Percentiles rank a stretch among this genome's conserved stretches.
Conservation (phyloP, 2,888 invertebrate genomes). For the Falcaria lacertinaria region DNA sequence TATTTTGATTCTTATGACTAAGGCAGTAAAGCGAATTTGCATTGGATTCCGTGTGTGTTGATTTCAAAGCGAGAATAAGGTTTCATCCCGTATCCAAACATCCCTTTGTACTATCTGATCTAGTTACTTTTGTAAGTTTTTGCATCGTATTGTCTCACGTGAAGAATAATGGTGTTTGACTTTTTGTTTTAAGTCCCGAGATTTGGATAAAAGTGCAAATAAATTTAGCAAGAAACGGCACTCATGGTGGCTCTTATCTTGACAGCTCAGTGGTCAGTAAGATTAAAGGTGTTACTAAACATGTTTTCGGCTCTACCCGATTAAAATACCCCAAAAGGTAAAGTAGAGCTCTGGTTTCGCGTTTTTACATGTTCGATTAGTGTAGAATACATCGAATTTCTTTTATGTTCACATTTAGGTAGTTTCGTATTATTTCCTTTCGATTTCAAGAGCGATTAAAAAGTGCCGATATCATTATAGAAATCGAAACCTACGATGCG, state of each 20-base stretch:
- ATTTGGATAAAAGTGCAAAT: constrained; percentile 56
- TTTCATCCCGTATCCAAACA: constrained; percentile 60
- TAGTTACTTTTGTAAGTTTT: constrained; percentile 64
- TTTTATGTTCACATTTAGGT: constrained; percentile 15
- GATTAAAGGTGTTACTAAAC: constrained; percentile 59
- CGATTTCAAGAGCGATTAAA: constrained; percentile 67
- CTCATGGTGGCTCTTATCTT: constrained; percentile 54
- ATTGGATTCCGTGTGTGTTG: constrained; percentile 4
- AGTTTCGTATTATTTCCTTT: constrained; percentile 54
- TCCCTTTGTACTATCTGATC: constrained; percentile 70
- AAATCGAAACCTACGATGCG: constrained; percentile 78
- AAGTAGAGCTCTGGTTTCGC: constrained; percentile 6
- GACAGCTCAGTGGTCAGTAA: constrained; percentile 38
- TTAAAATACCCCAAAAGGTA: constrained; percentile 20
- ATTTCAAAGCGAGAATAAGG: constrained; percentile 52
- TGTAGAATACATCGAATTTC: constrained; percentile 27
- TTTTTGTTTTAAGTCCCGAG: constrained; percentile 65
- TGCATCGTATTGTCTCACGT: constrained; percentile 58
- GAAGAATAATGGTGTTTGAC: constrained; percentile 50
- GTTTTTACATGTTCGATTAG: constrained; percentile 21
- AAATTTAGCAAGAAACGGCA: constrained; percentile 56
- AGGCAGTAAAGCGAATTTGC: constrained; percentile 3
- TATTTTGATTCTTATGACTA: constrained; percentile 17
- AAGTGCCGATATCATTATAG: constrained; percentile 75
- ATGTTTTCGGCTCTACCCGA: constrained; percentile 40